These are phyloP conservation scores for Torymus texanus DNA, from an alignment of 2,888 invertebrate species.

Conservation along the genomic window DNA sequence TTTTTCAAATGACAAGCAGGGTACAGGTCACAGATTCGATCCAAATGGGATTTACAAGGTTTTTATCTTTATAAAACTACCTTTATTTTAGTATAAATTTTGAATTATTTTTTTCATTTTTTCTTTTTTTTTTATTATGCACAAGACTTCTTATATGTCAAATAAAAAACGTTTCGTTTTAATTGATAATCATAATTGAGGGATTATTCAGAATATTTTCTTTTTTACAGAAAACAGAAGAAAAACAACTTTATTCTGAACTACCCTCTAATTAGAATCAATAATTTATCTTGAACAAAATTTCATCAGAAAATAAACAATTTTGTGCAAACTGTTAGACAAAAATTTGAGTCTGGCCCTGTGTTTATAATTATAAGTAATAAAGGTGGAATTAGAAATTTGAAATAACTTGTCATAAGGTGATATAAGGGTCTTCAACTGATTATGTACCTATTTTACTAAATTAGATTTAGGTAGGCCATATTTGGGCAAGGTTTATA, in stretches of 20 bases:
- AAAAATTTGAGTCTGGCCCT: not conserved
- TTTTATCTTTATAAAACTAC: constrained; percentile 52
- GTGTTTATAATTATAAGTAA: constrained; percentile 26
- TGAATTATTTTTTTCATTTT: constrained; percentile 22
- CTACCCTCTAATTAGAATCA: too few species aligned
- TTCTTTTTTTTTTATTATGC: constrained; percentile 18
- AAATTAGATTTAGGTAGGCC: too few species aligned
- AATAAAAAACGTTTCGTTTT: not conserved
- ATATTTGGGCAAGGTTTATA: too few species aligned
- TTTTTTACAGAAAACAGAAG: too few species aligned
- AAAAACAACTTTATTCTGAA: too few species aligned
- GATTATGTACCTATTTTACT: too few species aligned
- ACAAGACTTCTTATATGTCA: constrained; percentile 44
- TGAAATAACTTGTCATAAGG: not conserved
- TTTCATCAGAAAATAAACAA: not conserved
- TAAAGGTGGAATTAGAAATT: not conserved
- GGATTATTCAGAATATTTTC: not conserved
- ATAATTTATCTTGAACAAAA: not conserved
- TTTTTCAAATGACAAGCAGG: constrained; percentile 47
- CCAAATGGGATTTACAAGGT: constrained; percentile 57
- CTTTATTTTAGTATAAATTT: constrained; percentile 30
- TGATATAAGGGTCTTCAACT: too few species aligned
- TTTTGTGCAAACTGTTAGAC: not conserved
- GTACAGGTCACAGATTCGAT: constrained; percentile 55
- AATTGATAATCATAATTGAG: not conserved